A percentile compares a stretch with the other conserved stretches of the same genome.
These are phyloP conservation scores for Artibeus jamaicensis DNA, from an alignment of 2,797 vertebrate species.

Conservation along the genomic window DNA sequence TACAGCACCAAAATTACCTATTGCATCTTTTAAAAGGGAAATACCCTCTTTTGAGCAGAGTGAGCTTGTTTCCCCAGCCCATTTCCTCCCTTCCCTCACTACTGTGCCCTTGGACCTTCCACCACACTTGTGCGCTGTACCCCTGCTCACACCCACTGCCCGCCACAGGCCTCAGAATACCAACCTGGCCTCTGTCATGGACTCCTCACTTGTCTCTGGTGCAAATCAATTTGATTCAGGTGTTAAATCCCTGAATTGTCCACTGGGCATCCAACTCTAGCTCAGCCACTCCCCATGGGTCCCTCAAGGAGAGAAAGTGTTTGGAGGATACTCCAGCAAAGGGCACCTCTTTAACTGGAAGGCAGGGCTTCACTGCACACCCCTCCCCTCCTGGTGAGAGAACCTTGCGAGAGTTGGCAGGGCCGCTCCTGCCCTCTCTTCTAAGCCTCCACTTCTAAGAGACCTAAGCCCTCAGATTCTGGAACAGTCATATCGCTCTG, in stretches of 20 bases:
- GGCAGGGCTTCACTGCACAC: background rate
- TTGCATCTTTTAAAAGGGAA: background rate
- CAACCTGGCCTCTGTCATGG: no score
- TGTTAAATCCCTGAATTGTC: background rate
- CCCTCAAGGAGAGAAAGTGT: background rate
- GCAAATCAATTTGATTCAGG: background rate
- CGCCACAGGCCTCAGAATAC: background rate
- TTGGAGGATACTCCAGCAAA: background rate
- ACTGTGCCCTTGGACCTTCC: background rate
- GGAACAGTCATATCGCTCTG: background rate
- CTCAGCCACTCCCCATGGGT: background rate
- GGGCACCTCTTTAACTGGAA: background rate
- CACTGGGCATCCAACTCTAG: background rate
- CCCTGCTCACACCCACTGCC: no score
- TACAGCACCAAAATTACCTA: background rate
- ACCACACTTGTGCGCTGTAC: no score
- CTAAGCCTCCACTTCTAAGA: background rate
- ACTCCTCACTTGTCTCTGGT: background rate
- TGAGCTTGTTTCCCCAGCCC: background rate
- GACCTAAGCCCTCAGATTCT: background rate
- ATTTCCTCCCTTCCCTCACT: background rate
- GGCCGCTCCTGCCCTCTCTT: background rate
- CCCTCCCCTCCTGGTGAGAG: accelerated
- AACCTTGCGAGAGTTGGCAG: background rate
- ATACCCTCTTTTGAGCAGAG: background rate